These are phyloP conservation scores for Spondyliosoma cantharus DNA, from an alignment of 2,797 vertebrate genomes.

Conservation along the genomic window DNA sequence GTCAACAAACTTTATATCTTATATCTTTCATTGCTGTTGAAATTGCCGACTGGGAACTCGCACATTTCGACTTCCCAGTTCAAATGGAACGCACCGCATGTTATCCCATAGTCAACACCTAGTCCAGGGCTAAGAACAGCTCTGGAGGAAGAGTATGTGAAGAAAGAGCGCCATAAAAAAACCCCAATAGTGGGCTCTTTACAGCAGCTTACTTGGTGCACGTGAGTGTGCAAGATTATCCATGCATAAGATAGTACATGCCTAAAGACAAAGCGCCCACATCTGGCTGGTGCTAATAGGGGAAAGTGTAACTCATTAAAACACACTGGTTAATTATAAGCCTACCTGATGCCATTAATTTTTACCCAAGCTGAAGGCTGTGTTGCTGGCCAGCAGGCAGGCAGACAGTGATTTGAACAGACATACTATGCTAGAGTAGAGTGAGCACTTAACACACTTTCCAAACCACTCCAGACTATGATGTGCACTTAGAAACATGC, in stretches of 20 bases:
- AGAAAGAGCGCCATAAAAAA: too few species aligned
- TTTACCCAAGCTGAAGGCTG: constrained; percentile 25
- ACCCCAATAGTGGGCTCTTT: background rate
- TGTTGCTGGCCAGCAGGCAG: constrained; percentile 24
- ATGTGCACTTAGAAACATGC: constrained; percentile 29
- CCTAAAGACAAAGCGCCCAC: constrained; percentile 57
- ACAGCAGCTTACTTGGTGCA: constrained; percentile 17
- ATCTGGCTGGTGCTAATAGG: constrained; percentile 69
- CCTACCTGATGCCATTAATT: constrained; percentile 56
- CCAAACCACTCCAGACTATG: constrained; percentile 38
- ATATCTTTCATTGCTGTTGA: too few species aligned
- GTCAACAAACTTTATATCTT: too few species aligned
- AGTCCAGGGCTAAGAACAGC: too few species aligned
- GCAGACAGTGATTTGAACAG: constrained; percentile 42
- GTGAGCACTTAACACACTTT: constrained; percentile 56
- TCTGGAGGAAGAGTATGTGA: too few species aligned
- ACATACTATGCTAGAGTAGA: constrained; percentile 25
- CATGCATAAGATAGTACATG: constrained; percentile 25
- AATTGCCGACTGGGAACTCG: too few species aligned
- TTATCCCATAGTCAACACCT: too few species aligned
- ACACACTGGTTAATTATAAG: constrained; percentile 62
- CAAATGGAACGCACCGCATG: too few species aligned
- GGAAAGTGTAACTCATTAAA: constrained; percentile 62
- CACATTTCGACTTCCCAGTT: too few species aligned
- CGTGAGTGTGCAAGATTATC: constrained; percentile 16